These are phyloP conservation scores for Leptinotarsa undecemlineata DNA, from an alignment of 1,140 invertebrate genomes.

Conservation along the genomic window DNA sequence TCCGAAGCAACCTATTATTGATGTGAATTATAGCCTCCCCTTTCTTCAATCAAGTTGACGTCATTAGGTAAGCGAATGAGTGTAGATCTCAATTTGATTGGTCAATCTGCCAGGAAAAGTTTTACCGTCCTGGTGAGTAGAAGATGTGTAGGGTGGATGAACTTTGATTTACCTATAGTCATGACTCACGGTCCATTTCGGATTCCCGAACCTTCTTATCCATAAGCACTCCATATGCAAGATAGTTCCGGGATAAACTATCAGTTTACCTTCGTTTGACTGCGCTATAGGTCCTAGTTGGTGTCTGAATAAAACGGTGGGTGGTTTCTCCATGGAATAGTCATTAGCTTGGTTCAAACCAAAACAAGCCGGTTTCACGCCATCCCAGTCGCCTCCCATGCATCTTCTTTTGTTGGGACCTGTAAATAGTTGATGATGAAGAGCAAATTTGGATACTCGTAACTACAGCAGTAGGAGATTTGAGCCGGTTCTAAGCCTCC, in stretches of 20 bases:
- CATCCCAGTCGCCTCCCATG: conserved; percentile 77
- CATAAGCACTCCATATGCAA: conserved; percentile 86
- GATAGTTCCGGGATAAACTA: conserved; percentile 82
- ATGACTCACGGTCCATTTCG: conserved; percentile 80
- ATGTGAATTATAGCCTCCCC: too few species aligned
- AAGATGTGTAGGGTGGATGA: neutral
- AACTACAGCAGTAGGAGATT: too few species aligned
- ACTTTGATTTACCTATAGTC: conserved; percentile 60
- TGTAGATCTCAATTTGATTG: too few species aligned
- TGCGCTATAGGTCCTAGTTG: conserved; percentile 81
- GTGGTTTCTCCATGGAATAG: conserved; percentile 84
- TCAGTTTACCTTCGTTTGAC: conserved; percentile 80
- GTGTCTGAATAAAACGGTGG: conserved; percentile 82
- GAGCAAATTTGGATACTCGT: too few species aligned
- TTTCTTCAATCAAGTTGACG: too few species aligned
- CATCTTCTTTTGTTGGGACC: conserved; percentile 66
- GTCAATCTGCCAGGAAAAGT: too few species aligned
- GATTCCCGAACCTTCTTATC: conserved; percentile 80
- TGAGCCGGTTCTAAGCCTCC: too few species aligned
- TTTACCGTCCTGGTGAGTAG: too few species aligned
- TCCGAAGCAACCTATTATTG: too few species aligned
- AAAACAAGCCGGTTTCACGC: conserved; percentile 74
- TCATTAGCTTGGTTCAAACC: conserved; percentile 84
- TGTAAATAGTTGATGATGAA: conserved; percentile 11
- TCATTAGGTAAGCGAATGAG: too few species aligned